Evolutionary conservation across 53 echinoderm and acorn worm genomes (phyloP), one percentile per base, ranked within the genome.

Genomic region (Luidia sarsii): DNA sequence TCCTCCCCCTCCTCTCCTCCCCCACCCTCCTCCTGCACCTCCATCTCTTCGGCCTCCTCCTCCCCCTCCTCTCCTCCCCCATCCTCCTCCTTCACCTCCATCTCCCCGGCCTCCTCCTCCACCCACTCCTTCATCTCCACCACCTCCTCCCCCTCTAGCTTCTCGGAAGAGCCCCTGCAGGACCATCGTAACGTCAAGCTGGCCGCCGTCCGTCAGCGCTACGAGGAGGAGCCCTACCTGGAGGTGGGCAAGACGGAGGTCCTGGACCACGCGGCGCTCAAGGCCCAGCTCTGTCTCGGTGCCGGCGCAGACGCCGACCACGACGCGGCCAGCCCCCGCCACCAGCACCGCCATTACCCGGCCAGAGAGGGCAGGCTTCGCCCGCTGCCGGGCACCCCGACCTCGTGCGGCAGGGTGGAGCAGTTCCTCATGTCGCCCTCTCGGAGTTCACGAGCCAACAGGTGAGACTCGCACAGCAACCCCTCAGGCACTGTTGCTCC

Each of bases 161-260:
- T 97, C 68, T 57, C 65, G 0, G 91, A 88, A 33, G 67, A 86
- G 21, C 88, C 97, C 0, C 65, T 93, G 39, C 71, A 73, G 27
- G 97, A 97, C 56, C 97, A 97, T 41, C 87, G 97, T 8, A 89
- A 97, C 23, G 82, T 94, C n/a, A 88, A 81, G 37, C 79, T 97
- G 56, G 66, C 90, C 5, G 97, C 97, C 5, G 93, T 97, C 33
- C 91, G 82, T 79, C 86, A 97, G 56, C 85, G 97, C 16, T 97
- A 89, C 71, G 66, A 86, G 0, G 91, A 89, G 28, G 73, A 54
- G 24, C 62, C 86, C 34, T 68, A 67, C 52, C 65, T 57, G 10
- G 50, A 49, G 15, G 97, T 93, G 33, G 68, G 90, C 45, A 91
- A 83, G 39, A 28, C 88, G 25, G 81, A 85, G 11, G 55, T 91